A percentile compares a stretch with the other conserved stretches of the same genome.
Conservation (phyloP, 2,113 vertebrate species). For the Cisticola juncidis region DNA sequence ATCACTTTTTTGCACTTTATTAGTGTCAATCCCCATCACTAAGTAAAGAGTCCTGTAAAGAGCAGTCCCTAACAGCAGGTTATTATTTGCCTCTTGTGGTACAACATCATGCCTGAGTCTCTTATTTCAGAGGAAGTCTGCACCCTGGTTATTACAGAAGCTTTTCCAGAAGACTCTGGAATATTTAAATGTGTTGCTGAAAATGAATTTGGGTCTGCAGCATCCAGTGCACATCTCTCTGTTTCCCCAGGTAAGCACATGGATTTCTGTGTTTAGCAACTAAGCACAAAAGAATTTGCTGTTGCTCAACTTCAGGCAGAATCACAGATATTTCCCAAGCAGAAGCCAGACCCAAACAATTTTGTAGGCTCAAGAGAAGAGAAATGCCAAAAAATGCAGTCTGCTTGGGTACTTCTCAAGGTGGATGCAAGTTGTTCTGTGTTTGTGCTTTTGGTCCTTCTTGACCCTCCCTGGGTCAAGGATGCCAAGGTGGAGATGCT, state of each 20-base stretch:
- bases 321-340: background rate
- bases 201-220: slow-evolving; percentile 80
- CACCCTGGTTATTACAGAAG: slow-evolving; percentile 89
- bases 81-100: background rate
- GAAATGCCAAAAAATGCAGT: background rate
- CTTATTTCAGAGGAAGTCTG: slow-evolving; percentile 85
- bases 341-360: background rate
- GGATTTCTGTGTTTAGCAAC: background rate
- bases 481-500: background rate
- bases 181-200: slow-evolving; percentile 85
- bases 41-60: background rate
- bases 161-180: slow-evolving; percentile 87
- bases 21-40: background rate
- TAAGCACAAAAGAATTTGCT: background rate
- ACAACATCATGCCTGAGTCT: background rate
- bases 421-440: background rate
- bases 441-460: background rate
- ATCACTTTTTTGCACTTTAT: background rate
- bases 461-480: background rate
- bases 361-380: background rate
- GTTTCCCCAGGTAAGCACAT: slow-evolving; percentile 78
- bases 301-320: background rate
- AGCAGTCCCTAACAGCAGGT: background rate
- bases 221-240: slow-evolving; percentile 80
- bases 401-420: background rate